These are phyloP conservation scores for Exephanes ischioxanthus DNA, from an alignment of 2,888 invertebrate genomes.

Conservation along the genomic window DNA sequence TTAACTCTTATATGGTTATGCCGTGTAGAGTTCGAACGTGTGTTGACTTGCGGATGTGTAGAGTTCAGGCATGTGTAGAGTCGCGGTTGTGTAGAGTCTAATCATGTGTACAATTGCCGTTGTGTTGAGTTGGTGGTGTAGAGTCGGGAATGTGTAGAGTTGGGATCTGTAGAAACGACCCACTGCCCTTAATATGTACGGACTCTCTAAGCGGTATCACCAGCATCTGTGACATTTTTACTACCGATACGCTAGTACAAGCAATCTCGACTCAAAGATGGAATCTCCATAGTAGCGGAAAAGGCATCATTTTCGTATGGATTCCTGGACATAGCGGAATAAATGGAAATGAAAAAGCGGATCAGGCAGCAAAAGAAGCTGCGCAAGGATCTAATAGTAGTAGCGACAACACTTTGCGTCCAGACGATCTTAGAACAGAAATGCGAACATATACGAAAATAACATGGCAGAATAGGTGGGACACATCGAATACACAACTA, in stretches of 20 bases:
- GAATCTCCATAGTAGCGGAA: not conserved
- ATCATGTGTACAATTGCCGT: no score
- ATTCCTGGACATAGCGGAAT: slow-evolving; percentile 1
- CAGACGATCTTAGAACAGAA: not conserved
- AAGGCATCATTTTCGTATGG: not conserved
- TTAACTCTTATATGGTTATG: no score
- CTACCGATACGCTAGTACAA: not conserved
- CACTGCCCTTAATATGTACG: not conserved
- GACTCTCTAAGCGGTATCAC: not conserved
- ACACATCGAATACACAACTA: not conserved
- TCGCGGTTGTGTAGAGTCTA: no score
- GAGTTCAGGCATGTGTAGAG: no score
- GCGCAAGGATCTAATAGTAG: not conserved
- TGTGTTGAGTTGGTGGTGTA: no score
- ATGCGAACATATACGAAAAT: not conserved
- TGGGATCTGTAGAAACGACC: not conserved
- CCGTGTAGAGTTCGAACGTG: no score
- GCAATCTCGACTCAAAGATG: not conserved
- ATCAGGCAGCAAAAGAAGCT: slow-evolving; percentile 1
- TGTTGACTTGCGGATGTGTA: no score
- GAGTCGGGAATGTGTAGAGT: no score
- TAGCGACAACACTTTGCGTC: not conserved
- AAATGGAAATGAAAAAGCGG: not conserved
- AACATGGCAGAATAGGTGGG: not conserved
- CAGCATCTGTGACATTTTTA: not conserved